Evolutionary conservation across 2,888 invertebrate species (phyloP), one percentile per base, ranked within the genome.

Genomic region (Polietes domitor): DNA sequence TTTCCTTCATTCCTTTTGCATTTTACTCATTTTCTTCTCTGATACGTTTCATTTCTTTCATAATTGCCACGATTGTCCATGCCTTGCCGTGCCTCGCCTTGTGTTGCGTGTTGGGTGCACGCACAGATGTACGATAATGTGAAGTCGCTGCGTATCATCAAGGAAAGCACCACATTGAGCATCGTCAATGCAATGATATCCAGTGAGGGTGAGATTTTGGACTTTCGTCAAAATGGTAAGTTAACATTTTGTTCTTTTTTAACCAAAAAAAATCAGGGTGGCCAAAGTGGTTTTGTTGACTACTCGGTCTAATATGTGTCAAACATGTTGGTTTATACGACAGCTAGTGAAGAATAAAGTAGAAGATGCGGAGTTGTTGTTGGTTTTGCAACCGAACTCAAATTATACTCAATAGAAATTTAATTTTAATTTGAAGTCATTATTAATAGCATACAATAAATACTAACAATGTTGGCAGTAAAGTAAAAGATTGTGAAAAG

Each of bases 121-220:
- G 82, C 84, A 77, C 91, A 96, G 95, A 98, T 98, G 97, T 98
- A 97, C 91, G 98, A 98, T 91, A 98, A 98, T 89, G 95, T 98
- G 37, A 95, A 96, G 87, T 94, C 95, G 19, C 93, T 98, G 83
- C 94, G 94, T 37, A 93, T 98, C 86, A 93, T 93, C 26, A 93
- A 94, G 55, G 96, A 96, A 88, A 94, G 93, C 81, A 93, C 94
- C 15, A 95, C 95, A 72, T 94, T 95, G 55, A 94, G 94, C 0
- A 93, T 95, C 12, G 97, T 96, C 0, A 94, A 94, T 6, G 97
- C 96, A 63, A 96, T 98, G 96, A 94, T 97, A 86, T 98, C 98
- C 0, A 94, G 95, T 77, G 98, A 98, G 93, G 95, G 95, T 61
- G 98, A 98, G 94, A 93, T 95, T 70, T 96, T 98, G 97, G 96